These are phyloP conservation scores for Octomys mimax DNA, from an alignment of 2,797 vertebrate genomes.

Conservation along the genomic window DNA sequence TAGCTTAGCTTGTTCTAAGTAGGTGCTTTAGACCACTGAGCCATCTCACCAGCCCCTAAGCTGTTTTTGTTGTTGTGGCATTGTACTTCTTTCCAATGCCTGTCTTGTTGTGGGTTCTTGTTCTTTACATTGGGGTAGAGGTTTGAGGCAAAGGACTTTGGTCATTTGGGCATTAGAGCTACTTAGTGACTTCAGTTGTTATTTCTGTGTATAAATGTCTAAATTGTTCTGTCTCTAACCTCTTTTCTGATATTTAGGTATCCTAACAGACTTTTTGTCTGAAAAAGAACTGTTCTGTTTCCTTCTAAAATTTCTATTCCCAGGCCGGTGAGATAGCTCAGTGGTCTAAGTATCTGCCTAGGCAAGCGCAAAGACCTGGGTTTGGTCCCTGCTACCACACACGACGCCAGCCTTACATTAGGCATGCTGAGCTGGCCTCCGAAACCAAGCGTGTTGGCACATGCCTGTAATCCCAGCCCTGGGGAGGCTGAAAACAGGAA, in stretches of 20 bases:
- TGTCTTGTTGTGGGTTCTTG: neutral
- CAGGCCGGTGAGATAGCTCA: too few relatives aligned
- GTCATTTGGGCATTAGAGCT: conserved; percentile 44
- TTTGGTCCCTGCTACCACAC: too few relatives aligned
- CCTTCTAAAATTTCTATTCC: conserved; percentile 8
- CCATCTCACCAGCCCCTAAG: too few relatives aligned
- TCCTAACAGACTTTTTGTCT: conserved; percentile 21
- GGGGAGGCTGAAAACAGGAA: too few relatives aligned
- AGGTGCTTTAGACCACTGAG: too few relatives aligned
- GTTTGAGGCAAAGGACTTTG: conserved; percentile 52
- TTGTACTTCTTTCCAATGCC: neutral
- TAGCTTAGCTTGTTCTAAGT: too few relatives aligned
- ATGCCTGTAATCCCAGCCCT: too few relatives aligned
- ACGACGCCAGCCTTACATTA: too few relatives aligned
- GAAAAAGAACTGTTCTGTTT: neutral
- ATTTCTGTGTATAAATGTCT: neutral
- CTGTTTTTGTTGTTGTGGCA: neutral
- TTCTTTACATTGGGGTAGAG: neutral
- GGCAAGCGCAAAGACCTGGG: too few relatives aligned
- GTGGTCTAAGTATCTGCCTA: too few relatives aligned
- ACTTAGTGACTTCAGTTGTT: neutral
- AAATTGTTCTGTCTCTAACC: neutral
- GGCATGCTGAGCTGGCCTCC: too few relatives aligned
- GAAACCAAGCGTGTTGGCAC: too few relatives aligned
- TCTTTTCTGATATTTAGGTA: conserved; percentile 1